A percentile compares a stretch with the other conserved stretches of the same genome.
Evolutionary conservation across 1,140 invertebrate species (phyloP).

Genomic region (Pomacea maculata): DNA sequence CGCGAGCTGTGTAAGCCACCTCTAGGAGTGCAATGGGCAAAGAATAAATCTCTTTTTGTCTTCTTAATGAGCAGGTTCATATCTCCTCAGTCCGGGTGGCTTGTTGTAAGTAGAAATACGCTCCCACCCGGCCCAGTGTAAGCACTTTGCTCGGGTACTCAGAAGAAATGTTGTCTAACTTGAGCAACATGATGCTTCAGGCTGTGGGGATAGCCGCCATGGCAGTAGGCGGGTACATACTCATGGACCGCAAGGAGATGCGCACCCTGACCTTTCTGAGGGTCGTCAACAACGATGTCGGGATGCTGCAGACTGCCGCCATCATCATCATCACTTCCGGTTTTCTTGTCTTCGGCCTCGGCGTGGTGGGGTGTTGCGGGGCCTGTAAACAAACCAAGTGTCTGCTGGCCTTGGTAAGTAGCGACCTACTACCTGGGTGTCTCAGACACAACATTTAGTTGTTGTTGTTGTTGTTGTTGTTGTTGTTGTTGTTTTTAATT

Average conservation of each 20-base stretch:
- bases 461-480: neutral
- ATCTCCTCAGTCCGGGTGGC: too few species aligned
- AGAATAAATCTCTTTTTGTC: neutral
- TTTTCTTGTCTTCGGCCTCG: slow-evolving; percentile 5
- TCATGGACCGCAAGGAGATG: slow-evolving; percentile 7
- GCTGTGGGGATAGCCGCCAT: neutral
- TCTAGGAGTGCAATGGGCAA: neutral
- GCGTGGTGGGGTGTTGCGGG: slow-evolving; percentile 13
- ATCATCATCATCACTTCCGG: slow-evolving; percentile 8
- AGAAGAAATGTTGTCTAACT: neutral
- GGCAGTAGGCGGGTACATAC: slow-evolving; percentile 3
- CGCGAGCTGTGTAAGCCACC: too few species aligned
- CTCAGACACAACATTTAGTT: neutral
- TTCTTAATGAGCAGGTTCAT: too few species aligned
- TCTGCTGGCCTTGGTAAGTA: slow-evolving; percentile 2
- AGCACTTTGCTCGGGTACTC: neutral
- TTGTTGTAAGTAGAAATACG: too few species aligned
- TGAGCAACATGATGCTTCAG: neutral
- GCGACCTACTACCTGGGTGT: neutral
- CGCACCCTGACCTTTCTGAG: neutral
- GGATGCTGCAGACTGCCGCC: slow-evolving; percentile 17
- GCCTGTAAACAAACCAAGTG: neutral
- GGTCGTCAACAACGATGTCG: slow-evolving; percentile 12
- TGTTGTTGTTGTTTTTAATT: neutral
- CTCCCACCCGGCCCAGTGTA: neutral